Evolutionary conservation across 2,888 invertebrate species (phyloP).

Genomic region (Fragum whitleyi): DNA sequence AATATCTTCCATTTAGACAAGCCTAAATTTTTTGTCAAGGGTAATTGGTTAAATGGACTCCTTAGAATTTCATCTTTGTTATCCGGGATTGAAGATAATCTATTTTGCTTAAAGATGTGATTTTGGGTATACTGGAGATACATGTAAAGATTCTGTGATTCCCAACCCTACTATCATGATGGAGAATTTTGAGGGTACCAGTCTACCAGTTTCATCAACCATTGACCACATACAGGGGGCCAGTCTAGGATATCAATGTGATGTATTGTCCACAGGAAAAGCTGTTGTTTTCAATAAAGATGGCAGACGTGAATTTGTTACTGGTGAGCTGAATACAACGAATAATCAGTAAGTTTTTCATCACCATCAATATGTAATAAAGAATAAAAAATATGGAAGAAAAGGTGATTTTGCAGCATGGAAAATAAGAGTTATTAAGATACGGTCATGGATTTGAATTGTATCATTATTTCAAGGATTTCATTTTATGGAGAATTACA

Average conservation of each 20-base stretch:
- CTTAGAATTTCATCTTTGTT: too few species aligned
- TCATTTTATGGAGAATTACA: too few species aligned
- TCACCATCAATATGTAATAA: too few species aligned
- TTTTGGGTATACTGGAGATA: constrained; percentile 82
- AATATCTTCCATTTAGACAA: too few species aligned
- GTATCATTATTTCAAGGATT: too few species aligned
- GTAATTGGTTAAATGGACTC: too few species aligned
- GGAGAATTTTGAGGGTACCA: constrained; percentile 77
- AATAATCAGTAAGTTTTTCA: constrained; percentile 77
- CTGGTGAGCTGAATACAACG: constrained; percentile 84
- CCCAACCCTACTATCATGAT: constrained; percentile 69
- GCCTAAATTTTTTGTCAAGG: too few species aligned
- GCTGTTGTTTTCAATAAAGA: constrained; percentile 82
- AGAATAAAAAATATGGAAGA: too few species aligned
- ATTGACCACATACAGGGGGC: constrained; percentile 78
- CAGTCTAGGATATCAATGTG: constrained; percentile 82
- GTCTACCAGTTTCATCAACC: constrained; percentile 63
- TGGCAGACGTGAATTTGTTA: constrained; percentile 79
- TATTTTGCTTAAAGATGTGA: constrained; percentile 81
- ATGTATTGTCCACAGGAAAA: constrained; percentile 83
- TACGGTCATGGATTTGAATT: too few species aligned
- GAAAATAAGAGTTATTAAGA: too few species aligned
- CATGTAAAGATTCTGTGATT: constrained; percentile 77
- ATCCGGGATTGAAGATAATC: too few species aligned
- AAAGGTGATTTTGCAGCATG: too few species aligned